phyloP scores from a whole-genome alignment of 2,113 vertebrate genomes.

The Pluvialis apricaria region DNA sequence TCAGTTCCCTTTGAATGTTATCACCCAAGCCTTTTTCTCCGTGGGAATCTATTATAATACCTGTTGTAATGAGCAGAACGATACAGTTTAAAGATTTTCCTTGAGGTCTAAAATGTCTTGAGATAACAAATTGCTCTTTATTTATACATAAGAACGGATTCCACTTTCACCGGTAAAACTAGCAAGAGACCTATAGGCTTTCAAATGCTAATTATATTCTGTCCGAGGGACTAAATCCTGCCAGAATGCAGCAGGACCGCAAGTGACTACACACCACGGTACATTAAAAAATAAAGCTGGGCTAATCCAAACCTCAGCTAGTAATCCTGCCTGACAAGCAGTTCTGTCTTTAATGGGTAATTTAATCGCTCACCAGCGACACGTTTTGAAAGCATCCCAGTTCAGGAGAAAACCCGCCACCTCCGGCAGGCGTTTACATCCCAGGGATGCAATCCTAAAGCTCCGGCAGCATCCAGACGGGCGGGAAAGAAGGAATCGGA shows the following conservation, averaged over 20 bases:
- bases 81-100: neutral
- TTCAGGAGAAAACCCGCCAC: neutral
- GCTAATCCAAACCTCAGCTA: neutral
- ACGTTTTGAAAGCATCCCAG: neutral
- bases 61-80: neutral
- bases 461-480: no score
- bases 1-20: neutral
- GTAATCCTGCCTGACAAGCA: neutral
- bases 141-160: neutral
- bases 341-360: neutral
- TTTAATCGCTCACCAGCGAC: neutral
- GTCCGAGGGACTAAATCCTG: neutral
- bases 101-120: neutral
- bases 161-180: neutral
- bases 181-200: neutral
- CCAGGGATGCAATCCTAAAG: fast-evolving
- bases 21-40: neutral
- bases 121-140: neutral
- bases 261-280: neutral
- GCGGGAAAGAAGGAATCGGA: neutral
- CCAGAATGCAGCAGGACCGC: neutral
- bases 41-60: neutral
- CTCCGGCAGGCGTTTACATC: fast-evolving
- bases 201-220: neutral
- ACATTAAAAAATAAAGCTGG: neutral